phyloP scores from a whole-genome alignment of 2,113 vertebrate genomes.

The Periophthalmus modestus region DNA sequence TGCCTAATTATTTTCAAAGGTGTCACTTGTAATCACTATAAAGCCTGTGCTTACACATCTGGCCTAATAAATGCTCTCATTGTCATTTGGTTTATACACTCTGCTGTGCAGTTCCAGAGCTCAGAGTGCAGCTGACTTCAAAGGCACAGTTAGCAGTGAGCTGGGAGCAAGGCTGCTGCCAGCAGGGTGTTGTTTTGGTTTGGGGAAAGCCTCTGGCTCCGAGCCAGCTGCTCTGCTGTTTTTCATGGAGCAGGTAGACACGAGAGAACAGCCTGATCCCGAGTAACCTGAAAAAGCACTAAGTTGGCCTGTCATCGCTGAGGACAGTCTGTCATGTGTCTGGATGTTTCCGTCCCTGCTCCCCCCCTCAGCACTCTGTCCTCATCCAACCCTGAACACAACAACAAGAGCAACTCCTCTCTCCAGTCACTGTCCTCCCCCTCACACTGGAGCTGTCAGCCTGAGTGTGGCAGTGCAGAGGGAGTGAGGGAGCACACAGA shows the following conservation, averaged over 20 bases:
- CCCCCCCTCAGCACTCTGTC: constrained; percentile 41
- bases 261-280: constrained; percentile 38
- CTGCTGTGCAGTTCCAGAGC: constrained; percentile 38
- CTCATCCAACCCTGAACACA: constrained; percentile 56
- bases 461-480: constrained; percentile 51
- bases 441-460: constrained; percentile 59
- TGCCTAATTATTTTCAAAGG: constrained; percentile 21
- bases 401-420: constrained; percentile 41
- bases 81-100: constrained; percentile 55
- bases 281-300: constrained; percentile 27
- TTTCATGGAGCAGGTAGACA: constrained; percentile 49
- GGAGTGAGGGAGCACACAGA: constrained; percentile 57
- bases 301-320: constrained; percentile 42
- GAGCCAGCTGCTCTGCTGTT: constrained; percentile 44
- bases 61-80: constrained; percentile 52
- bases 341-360: constrained; percentile 45
- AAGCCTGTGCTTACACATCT: constrained; percentile 33
- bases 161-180: constrained; percentile 41
- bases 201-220: constrained; percentile 54
- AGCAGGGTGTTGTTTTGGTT: constrained; percentile 61
- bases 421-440: constrained; percentile 44
- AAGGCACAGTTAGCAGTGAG: constrained; percentile 43
- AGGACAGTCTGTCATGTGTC: constrained; percentile 54
- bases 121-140: constrained; percentile 57
- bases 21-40: constrained; percentile 35